Conservation (phyloP, 2,113 vertebrate species). For the Scomber japonicus region DNA sequence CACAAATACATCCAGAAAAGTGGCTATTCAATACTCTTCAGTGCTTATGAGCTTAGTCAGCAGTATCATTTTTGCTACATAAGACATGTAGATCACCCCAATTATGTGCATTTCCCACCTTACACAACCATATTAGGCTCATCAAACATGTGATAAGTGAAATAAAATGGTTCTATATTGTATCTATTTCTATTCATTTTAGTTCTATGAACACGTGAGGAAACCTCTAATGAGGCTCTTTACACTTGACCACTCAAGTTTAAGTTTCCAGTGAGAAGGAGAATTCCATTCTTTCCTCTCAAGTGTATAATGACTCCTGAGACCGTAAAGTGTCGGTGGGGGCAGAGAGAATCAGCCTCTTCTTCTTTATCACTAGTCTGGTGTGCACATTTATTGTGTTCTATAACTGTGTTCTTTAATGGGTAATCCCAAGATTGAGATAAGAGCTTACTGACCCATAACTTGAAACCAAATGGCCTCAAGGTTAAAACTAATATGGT, state of each 20-base stretch:
- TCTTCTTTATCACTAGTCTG: conserved; percentile 45
- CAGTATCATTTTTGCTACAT: neutral
- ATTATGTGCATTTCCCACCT: neutral
- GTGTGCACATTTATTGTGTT: conserved; percentile 66
- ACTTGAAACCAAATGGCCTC: conserved; percentile 60
- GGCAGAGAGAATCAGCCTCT: conserved; percentile 54
- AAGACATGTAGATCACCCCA: neutral
- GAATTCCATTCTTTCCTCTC: conserved; percentile 48
- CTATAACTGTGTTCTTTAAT: conserved; percentile 74
- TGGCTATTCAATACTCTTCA: neutral
- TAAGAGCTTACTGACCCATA: conserved; percentile 61
- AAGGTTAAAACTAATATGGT: conserved; percentile 69
- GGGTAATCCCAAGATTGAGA: conserved; percentile 63
- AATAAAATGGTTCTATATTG: conserved; percentile 6
- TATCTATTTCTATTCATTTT: conserved; percentile 31
- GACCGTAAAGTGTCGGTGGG: conserved; percentile 43
- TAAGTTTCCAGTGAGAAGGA: conserved; percentile 40
- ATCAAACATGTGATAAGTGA: neutral
- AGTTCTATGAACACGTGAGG: neutral
- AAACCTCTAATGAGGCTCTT: conserved; percentile 43
- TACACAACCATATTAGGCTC: neutral
- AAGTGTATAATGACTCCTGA: conserved; percentile 49
- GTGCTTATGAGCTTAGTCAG: neutral
- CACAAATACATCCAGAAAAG: neutral
- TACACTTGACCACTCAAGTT: conserved; percentile 56